phyloP scores from a whole-genome alignment of 2,113 vertebrate species.

The Ictidomys tridecemlineatus region DNA sequence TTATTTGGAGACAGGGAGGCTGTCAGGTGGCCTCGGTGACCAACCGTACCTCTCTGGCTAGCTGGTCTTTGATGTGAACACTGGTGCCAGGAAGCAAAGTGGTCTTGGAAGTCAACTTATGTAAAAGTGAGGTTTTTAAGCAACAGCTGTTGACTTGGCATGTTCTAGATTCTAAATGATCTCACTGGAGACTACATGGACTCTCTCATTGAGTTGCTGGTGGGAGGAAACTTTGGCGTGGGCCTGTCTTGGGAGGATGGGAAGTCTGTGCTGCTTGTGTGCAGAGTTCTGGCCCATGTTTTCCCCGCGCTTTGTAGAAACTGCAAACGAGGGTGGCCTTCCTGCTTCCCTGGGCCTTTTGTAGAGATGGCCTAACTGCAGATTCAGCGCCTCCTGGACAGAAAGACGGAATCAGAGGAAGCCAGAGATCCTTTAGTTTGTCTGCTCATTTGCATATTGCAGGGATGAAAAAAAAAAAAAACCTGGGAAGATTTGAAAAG shows the following conservation, averaged over 20 bases:
- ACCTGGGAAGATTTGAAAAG: background rate
- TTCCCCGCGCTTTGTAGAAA: background rate
- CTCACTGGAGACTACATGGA: background rate
- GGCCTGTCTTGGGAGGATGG: background rate
- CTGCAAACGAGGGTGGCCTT: background rate
- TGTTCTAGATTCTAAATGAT: background rate
- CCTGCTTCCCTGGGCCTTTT: background rate
- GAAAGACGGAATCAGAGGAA: background rate
- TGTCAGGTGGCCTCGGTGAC: background rate
- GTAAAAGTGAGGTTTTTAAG: slow-evolving; percentile 5
- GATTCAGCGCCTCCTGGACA: background rate
- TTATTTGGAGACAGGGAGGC: background rate
- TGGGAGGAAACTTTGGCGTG: background rate
- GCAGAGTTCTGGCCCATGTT: background rate
- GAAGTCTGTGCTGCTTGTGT: background rate
- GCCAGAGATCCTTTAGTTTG: background rate
- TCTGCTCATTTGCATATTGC: background rate
- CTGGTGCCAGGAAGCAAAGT: background rate
- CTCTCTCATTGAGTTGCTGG: background rate
- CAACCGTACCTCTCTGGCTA: background rate
- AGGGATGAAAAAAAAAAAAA: background rate
- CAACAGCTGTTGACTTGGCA: background rate
- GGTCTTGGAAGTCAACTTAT: background rate
- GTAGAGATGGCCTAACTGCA: background rate
- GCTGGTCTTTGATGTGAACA: background rate